Base-by-base conservation (phyloP, 2,113 vertebrate genomes). In the Daphoenositta chrysoptera region DNA sequence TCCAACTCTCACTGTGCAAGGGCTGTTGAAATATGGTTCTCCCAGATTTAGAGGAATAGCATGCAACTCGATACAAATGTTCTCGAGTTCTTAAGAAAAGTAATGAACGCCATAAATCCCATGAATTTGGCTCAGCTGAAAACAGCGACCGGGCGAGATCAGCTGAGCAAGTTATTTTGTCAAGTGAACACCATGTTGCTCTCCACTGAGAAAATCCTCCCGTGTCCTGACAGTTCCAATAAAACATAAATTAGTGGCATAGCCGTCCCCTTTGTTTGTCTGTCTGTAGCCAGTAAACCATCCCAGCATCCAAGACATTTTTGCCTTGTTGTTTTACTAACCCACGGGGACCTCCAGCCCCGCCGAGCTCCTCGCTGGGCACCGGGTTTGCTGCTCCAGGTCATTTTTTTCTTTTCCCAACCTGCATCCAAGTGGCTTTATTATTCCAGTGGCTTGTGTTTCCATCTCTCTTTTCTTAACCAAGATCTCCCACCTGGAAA, bases 401-500 rank as follows among this genome's bases (percentile, higher is more conserved):
- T 45, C 4, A 4, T 51, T 64, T 83, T 44, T 61, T 37, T 20
- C 51, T 27, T 42, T 45, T 50, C 19, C 69, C 75, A 64, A 69
- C 72, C 87, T 66, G 93, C 56, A 69, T 93, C 85, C 77, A 94
- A 81, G 73, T 89, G 93, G 63, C 63, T 48, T 84, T 42, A 37
- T 78, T 50, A 60, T 84, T 93, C 92, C 22, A 27, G 83, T 44
- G 92, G 60, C 91, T 97, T 93, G 66, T 91, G 68, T 86, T 97
- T 92, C 23, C 24, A 70, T 76, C 78, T 76, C 82, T 91, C 88
- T 96, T 94, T 87, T 79, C 93, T 84, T 73, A 93, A 95, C 85
- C 95, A 56, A 42, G 58, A 89, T 94, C 89, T 86, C 93, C 96
- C 94, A 97, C 95, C 95, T 97, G 96, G 96, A 96, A 97, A 97